Evolutionary conservation across 2,797 vertebrate genomes (phyloP).

Genomic region (Gambelia wislizenii): DNA sequence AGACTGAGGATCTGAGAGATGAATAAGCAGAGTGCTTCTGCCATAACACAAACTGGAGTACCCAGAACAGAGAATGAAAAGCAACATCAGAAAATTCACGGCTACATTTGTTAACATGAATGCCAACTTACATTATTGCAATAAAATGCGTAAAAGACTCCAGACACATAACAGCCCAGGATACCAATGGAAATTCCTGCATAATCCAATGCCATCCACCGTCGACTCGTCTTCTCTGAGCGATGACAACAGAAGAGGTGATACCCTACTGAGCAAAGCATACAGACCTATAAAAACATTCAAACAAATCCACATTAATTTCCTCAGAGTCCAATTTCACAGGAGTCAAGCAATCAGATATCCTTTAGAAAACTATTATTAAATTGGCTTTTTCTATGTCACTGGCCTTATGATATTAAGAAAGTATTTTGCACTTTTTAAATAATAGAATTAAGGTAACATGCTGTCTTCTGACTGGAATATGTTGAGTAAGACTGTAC

Average conservation of each 20-base stretch:
- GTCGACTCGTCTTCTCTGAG: conserved; percentile 93
- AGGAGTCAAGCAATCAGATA: not conserved
- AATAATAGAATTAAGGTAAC: accelerated
- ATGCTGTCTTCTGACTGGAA: accelerated
- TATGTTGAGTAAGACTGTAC: accelerated
- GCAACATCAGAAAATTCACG: not conserved
- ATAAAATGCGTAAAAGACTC: conserved; percentile 97
- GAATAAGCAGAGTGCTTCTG: not conserved
- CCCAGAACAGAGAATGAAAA: not conserved
- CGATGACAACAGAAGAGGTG: conserved; percentile 97
- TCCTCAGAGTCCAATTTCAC: not conserved
- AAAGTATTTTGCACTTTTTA: accelerated
- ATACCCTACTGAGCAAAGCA: conserved; percentile 95
- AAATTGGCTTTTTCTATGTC: no score
- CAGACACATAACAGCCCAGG: conserved; percentile 96
- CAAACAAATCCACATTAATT: conserved; percentile 25
- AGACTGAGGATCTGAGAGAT: no score
- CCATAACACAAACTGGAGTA: not conserved
- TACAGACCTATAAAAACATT: conserved; percentile 86
- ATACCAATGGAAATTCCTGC: conserved; percentile 94
- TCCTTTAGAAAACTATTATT: no score
- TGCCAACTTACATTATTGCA: conserved; percentile 90
- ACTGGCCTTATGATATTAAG: accelerated
- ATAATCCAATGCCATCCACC: conserved; percentile 96
- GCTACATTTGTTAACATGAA: not conserved